These are phyloP conservation scores for Teleiodes luculella DNA, from an alignment of 2,888 invertebrate species.

Conservation along the genomic window DNA sequence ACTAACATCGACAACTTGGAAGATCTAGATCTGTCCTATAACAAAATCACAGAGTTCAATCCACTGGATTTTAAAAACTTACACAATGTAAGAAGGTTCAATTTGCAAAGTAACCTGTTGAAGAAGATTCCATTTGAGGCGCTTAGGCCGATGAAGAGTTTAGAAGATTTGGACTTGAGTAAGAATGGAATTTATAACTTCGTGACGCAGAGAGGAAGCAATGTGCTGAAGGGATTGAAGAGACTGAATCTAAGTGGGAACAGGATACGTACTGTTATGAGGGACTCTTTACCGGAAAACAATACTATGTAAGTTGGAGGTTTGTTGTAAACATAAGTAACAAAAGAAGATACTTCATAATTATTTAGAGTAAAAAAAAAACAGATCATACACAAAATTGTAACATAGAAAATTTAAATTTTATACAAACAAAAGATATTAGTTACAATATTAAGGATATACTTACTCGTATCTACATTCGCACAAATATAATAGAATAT, in stretches of 20 bases:
- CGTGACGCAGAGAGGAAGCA: conserved; percentile 49
- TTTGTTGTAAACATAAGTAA: not conserved
- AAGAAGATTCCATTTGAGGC: conserved; percentile 59
- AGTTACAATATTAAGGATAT: too few relatives aligned
- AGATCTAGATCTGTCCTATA: conserved; percentile 75
- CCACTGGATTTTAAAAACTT: conserved; percentile 58
- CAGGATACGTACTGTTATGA: conserved; percentile 58
- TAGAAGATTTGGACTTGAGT: conserved; percentile 71
- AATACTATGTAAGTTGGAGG: conserved; percentile 63
- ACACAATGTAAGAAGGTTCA: conserved; percentile 54
- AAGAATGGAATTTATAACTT: conserved; percentile 65
- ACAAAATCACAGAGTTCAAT: conserved; percentile 63
- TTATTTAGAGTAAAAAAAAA: too few relatives aligned
- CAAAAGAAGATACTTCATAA: too few relatives aligned
- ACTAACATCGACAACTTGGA: conserved; percentile 59
- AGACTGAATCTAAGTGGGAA: conserved; percentile 74
- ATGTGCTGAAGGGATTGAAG: conserved; percentile 49
- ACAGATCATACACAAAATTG: too few relatives aligned
- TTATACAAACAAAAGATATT: too few relatives aligned
- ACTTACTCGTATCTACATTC: too few relatives aligned
- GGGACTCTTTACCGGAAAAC: conserved; percentile 57
- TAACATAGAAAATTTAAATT: not conserved
- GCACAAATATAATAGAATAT: too few relatives aligned
- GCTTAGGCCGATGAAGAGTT: conserved; percentile 49
- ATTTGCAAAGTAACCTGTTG: conserved; percentile 68